phyloP scores from a whole-genome alignment of 1,140 invertebrate species.

The Drosophila santomea region DNA sequence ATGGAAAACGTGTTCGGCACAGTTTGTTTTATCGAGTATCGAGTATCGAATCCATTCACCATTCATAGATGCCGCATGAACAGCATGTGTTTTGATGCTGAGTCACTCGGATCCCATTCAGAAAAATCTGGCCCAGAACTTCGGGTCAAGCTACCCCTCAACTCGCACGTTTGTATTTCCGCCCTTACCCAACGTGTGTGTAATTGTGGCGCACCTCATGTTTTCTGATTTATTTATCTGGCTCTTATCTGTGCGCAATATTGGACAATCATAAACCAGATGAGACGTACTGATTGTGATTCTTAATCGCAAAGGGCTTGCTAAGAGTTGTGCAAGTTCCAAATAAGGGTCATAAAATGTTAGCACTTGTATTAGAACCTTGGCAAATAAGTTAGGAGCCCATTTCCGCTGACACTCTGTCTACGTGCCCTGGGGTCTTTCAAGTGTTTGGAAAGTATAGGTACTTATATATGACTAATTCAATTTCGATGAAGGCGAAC shows the following conservation, averaged over 20 bases:
- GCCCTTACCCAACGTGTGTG: constrained; percentile 28
- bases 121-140: constrained; percentile 4
- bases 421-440: constrained; percentile 17
- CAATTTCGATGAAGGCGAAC: constrained; percentile 1
- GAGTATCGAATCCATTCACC: constrained; percentile 54
- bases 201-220: constrained; percentile 10
- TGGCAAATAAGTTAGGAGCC: constrained; percentile 4
- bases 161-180: not conserved
- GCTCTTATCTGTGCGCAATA: not conserved
- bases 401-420: constrained; percentile 16
- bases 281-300: too few relatives aligned
- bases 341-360: not conserved
- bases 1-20: constrained; percentile 54
- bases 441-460: constrained; percentile 11
- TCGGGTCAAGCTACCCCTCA: not conserved
- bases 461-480: constrained; percentile 26
- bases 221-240: not conserved
- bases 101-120: constrained; percentile 40
- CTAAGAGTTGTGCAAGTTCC: not conserved
- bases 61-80: constrained; percentile 27
- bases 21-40: constrained; percentile 44
- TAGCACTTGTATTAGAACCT: constrained; percentile 3
- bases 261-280: constrained; percentile 7
- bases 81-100: constrained; percentile 50
- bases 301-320: not conserved